Conservation (phyloP, 1,140 invertebrate species). For the Drosophila sproati region DNA sequence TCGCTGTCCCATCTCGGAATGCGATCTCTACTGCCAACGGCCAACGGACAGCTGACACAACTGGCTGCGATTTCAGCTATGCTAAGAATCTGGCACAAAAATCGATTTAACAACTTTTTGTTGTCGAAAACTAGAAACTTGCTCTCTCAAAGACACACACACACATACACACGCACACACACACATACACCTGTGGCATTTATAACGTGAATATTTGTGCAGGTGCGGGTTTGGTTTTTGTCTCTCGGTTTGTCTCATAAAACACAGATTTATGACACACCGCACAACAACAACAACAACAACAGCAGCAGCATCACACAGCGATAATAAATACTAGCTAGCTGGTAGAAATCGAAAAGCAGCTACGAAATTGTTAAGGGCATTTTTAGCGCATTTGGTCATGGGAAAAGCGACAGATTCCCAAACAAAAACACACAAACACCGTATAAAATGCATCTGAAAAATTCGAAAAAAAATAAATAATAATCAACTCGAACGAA, state of each 20-base stretch:
- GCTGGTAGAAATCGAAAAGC: slow-evolving; percentile 37
- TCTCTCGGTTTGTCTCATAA: slow-evolving; percentile 20
- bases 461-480: slow-evolving; percentile 2
- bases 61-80: slow-evolving; percentile 23
- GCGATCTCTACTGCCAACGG: not conserved
- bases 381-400: slow-evolving; percentile 38
- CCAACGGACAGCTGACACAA: slow-evolving; percentile 9
- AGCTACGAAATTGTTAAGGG: slow-evolving; percentile 17
- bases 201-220: slow-evolving; percentile 22
- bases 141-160: not conserved
- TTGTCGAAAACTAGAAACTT: slow-evolving; percentile 22
- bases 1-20: too few species aligned
- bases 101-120: slow-evolving; percentile 16
- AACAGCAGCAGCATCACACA: not conserved
- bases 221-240: slow-evolving; percentile 29
- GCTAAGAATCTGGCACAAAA: slow-evolving; percentile 44
- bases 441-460: slow-evolving; percentile 10
- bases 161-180: slow-evolving; percentile 10
- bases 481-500: slow-evolving; percentile 15
- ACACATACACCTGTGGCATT: slow-evolving; percentile 6
- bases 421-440: not conserved
- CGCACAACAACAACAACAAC: not conserved
- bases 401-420: slow-evolving; percentile 32
- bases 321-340: not conserved
- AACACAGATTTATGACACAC: slow-evolving; percentile 43